Evolutionary conservation across 2,797 vertebrate genomes (phyloP), one percentile per base, ranked within the genome.

Genomic region (Coranthus polyacanthus): DNA sequence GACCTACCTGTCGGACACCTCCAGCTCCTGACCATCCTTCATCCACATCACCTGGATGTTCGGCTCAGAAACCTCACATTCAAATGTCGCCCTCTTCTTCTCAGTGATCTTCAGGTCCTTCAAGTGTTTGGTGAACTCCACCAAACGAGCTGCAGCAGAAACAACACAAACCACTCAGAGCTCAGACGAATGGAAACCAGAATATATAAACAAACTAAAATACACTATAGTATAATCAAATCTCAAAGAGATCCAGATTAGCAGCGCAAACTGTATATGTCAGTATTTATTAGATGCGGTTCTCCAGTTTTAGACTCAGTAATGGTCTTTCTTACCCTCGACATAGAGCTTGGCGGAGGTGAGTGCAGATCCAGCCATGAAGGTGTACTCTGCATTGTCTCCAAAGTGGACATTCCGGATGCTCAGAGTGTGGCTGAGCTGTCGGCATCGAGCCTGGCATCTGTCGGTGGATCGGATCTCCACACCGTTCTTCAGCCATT

Each of bases 351-450:
- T 98, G n/a, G 97, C 95, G 20, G 94, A 92, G 0, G 96, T 94
- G n/a, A 90, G 89, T 9, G 96, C 95, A 59, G 96, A 96, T 57
- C 98, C 98, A 18, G 98, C 95, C 70, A 93, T 92, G 89, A 99
- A 99, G 18, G 88, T 94, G 74, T 99, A 99, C 59, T 98, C 96
- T 6, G 95, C 98, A 29, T 94, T 95, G 80, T 99, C 98, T 61
- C 97, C 97, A 71, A 99, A 99, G 89, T 99, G 97, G 16, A 98
- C 96, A 1, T 97, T 99, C 52, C 98, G 94, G 88, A 99, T 95
- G 59, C 95, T 96, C 72, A 99, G 93, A 2, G 95, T 95, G 90
- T 99, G 98, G 1, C 86, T 94, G 34, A 96, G 92, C 85, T 97
- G 96, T 84, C 94, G 97, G 57, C 95, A 95, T 73, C 96, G 94